Evolutionary conservation across 2,797 vertebrate genomes (phyloP), one percentile per base, ranked within the genome.

Genomic region (Pseudochirops corinnae): DNA sequence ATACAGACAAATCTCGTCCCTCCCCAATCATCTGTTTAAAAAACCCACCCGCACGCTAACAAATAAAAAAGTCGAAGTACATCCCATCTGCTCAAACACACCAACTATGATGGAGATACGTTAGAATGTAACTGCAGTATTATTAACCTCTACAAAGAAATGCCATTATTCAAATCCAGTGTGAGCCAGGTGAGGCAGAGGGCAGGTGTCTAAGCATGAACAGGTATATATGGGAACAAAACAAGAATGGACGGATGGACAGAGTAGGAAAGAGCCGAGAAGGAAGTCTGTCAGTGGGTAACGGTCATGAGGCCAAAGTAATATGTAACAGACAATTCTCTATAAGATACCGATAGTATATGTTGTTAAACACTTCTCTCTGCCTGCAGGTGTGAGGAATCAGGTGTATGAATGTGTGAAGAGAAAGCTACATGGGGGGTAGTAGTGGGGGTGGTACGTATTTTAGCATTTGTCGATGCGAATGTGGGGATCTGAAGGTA

Each of bases 141-240:
- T 18, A 0, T 5, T 29, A 3, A 90, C 58, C 7, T 3, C 91
- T 28, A 91, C 56, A 55, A 55, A n/a, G 10, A 1, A 60, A 90
- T 0, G 2, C 1, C 39, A 11, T 6, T 0, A 2, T 0, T 87
- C 29, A 50, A 90, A 90, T 56, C 24, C 55, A 16, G 91, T 92
- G 91, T 60, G 74, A 60, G 1, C 0, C 1, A 39, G 67, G n/a
- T 21, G 7, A 18, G 6, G 57, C 2, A 6, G 57, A 28, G 57
- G 57, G 26, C 28, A 26, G 57, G 13, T n/a, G 13, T 0, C 0
- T 24, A 0, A 50, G 82, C 16, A 55, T 33, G 50, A 0, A 29
- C 1, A 92, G 60, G 58, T 4, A 60, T 52, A 91, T 74, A 55
- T 13, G 33, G 52, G 55, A 57, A 74, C 55, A 87, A 55, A 82